phyloP scores from a whole-genome alignment of 1,140 invertebrate genomes.

The Drosophila parabipectinata region DNA sequence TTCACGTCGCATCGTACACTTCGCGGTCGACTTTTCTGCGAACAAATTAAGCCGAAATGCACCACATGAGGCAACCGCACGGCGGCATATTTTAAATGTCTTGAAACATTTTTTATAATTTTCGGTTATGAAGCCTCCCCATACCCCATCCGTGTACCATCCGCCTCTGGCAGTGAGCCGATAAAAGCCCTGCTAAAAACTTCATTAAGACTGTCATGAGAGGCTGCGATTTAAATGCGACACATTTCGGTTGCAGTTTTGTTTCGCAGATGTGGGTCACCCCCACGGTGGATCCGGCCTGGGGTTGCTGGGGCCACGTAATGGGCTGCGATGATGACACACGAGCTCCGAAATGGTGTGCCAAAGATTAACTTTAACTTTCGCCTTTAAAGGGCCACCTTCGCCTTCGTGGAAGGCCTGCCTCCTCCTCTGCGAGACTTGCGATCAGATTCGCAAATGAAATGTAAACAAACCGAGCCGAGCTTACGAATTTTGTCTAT shows the following conservation, averaged over 20 bases:
- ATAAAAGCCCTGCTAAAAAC: slow-evolving; percentile 76
- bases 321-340: slow-evolving; percentile 27
- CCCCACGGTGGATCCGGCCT: background rate
- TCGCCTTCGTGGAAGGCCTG: slow-evolving; percentile 7
- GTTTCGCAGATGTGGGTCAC: slow-evolving; percentile 41
- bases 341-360: slow-evolving; percentile 4
- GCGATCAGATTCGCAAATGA: slow-evolving; percentile 76
- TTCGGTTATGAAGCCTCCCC: slow-evolving; percentile 27
- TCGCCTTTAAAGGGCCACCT: slow-evolving; percentile 10
- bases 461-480: slow-evolving; percentile 67
- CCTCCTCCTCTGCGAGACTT: slow-evolving; percentile 7
- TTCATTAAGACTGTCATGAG: slow-evolving; percentile 66
- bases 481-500: slow-evolving; percentile 70
- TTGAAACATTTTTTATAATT: slow-evolving; percentile 52
- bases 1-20: background rate
- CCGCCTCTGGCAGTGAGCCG: slow-evolving; percentile 52
- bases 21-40: slow-evolving; percentile 56
- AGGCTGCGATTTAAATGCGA: slow-evolving; percentile 63
- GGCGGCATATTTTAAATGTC: slow-evolving; percentile 26
- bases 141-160: background rate
- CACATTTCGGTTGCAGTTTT: slow-evolving; percentile 53
- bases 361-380: background rate
- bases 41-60: slow-evolving; percentile 77
- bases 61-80: slow-evolving; percentile 46
- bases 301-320: slow-evolving; percentile 10